These are phyloP conservation scores for Xenopus petersii DNA, from an alignment of 2,797 vertebrate species.

Conservation along the genomic window DNA sequence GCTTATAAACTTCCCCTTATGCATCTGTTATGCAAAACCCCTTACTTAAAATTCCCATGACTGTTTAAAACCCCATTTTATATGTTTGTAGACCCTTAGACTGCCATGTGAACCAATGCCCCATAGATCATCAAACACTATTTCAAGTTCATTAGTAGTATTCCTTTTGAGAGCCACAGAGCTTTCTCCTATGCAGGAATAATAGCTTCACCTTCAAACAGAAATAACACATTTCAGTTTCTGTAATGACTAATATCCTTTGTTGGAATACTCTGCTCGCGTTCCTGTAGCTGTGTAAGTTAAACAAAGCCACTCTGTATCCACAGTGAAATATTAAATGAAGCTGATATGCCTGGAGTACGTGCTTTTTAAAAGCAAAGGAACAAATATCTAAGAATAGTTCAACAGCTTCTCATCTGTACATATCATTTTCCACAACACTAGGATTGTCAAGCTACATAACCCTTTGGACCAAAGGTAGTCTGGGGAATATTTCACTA, in stretches of 20 bases:
- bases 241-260: conserved; percentile 45
- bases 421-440: conserved; percentile 4
- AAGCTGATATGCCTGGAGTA: conserved; percentile 38
- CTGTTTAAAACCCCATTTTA: neutral
- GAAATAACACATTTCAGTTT: conserved; percentile 39
- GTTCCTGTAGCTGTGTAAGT: conserved; percentile 30
- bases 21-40: conserved; percentile 5
- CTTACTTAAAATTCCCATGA: neutral
- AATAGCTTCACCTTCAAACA: conserved; percentile 30
- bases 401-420: conserved; percentile 20
- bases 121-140: conserved; percentile 25
- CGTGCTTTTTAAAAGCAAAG: conserved; percentile 20
- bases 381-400: conserved; percentile 46
- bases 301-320: conserved; percentile 29
- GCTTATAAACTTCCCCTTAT: neutral
- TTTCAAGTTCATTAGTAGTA: conserved; percentile 28
- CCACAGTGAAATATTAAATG: conserved; percentile 48
- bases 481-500: neutral
- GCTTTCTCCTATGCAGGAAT: conserved; percentile 20
- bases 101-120: neutral
- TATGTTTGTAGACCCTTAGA: conserved; percentile 1
- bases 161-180: conserved; percentile 12
- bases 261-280: conserved; percentile 37
- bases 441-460: conserved; percentile 3
- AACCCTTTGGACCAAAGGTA: conserved; percentile 1